Conservation (phyloP, 2,888 invertebrate genomes). For the Glyphotaelius pellucidus region DNA sequence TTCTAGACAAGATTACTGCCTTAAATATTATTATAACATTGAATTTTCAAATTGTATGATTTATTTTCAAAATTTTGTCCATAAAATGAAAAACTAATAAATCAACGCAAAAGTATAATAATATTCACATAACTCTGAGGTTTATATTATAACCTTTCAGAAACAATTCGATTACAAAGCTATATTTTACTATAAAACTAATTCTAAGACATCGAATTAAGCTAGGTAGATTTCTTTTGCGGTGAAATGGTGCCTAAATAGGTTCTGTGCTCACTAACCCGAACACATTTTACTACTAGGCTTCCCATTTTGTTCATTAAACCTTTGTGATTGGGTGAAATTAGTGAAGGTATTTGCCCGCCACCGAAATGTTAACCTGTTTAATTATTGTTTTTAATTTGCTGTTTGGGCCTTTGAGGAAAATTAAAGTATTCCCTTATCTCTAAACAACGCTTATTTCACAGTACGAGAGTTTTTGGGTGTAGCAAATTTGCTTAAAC, state of each 20-base stretch:
- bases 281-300: slow-evolving; percentile 33
- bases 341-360: slow-evolving; percentile 13
- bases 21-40: too few relatives aligned
- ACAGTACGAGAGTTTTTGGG: neutral
- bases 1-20: too few relatives aligned
- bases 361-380: slow-evolving; percentile 21
- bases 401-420: neutral
- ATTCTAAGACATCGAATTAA: slow-evolving; percentile 57
- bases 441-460: neutral
- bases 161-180: neutral
- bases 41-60: too few relatives aligned
- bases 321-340: slow-evolving; percentile 46
- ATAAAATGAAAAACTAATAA: too few relatives aligned
- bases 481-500: neutral
- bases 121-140: neutral
- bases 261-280: slow-evolving; percentile 16
- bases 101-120: too few relatives aligned
- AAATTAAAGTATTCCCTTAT: slow-evolving; percentile 9
- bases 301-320: slow-evolving; percentile 42
- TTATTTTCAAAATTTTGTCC: too few relatives aligned
- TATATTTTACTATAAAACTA: slow-evolving; percentile 28
- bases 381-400: slow-evolving; percentile 37
- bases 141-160: neutral
- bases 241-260: slow-evolving; percentile 24
- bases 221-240: slow-evolving; percentile 57